These are phyloP conservation scores for Synchiropus splendidus DNA, from an alignment of 2,113 vertebrate species.

Conservation along the genomic window DNA sequence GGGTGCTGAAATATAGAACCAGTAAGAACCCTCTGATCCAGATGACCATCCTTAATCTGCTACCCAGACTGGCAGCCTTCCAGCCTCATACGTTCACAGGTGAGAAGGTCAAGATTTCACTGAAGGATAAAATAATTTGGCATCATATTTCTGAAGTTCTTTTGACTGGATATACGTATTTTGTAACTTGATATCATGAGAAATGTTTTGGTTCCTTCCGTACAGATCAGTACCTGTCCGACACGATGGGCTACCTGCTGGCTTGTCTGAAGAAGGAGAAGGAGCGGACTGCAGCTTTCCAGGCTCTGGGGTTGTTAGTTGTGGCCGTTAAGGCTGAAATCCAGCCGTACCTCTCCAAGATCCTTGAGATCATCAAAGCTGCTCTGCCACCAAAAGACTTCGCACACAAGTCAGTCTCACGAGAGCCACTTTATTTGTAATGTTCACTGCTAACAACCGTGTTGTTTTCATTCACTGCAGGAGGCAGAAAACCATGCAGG, in stretches of 20 bases:
- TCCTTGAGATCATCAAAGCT: constrained; percentile 94
- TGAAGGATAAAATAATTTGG: too few species aligned
- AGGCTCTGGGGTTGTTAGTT: constrained; percentile 89
- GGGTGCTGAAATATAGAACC: constrained; percentile 91
- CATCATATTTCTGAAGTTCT: not conserved
- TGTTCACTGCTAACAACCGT: not conserved
- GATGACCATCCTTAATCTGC: constrained; percentile 90
- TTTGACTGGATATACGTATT: not conserved
- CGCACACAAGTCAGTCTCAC: constrained; percentile 84
- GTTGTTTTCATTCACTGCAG: constrained; percentile 45
- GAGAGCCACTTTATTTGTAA: not conserved
- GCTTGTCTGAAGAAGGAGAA: constrained; percentile 94
- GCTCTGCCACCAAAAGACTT: constrained; percentile 96
- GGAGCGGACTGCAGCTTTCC: constrained; percentile 89
- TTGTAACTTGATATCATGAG: not conserved
- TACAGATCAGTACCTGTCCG: constrained; percentile 88
- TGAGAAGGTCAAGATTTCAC: constrained; percentile 31
- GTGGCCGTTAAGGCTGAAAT: constrained; percentile 90
- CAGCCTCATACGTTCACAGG: constrained; percentile 90
- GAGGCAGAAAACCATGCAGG: constrained; percentile 94
- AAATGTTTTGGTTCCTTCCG: not conserved
- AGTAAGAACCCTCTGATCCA: constrained; percentile 97
- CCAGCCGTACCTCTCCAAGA: constrained; percentile 84
- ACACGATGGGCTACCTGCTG: constrained; percentile 93
- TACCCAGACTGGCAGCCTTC: constrained; percentile 91